Evolutionary conservation across 2,888 invertebrate genomes (phyloP).

Genomic region (Phalangium opilio): DNA sequence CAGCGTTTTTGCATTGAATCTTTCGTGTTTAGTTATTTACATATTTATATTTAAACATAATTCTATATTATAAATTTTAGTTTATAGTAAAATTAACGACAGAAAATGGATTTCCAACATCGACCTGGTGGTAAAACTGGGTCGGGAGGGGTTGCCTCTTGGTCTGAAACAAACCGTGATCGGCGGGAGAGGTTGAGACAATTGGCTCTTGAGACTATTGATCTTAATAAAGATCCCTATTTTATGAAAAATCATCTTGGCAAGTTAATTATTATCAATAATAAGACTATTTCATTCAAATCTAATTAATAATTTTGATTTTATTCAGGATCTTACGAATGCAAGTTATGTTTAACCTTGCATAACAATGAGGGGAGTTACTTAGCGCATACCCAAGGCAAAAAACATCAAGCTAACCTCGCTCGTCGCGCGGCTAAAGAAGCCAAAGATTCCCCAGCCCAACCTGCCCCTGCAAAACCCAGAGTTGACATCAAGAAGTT

Average conservation of each 20-base stretch:
- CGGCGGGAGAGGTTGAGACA: conserved; percentile 87
- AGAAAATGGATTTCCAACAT: conserved; percentile 97
- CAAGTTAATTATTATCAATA: conserved; percentile 22
- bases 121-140: conserved; percentile 98
- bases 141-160: conserved; percentile 97
- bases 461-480: conserved; percentile 81
- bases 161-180: conserved; percentile 96
- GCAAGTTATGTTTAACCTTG: conserved; percentile 91
- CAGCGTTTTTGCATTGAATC: too few relatives aligned
- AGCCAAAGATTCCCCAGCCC: conserved; percentile 88
- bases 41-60: too few relatives aligned
- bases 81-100: too few relatives aligned
- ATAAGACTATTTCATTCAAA: background rate
- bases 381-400: conserved; percentile 96
- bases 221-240: conserved; percentile 98
- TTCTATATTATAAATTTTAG: too few relatives aligned
- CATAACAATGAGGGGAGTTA: conserved; percentile 99
- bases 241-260: conserved; percentile 99
- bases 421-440: conserved; percentile 96
- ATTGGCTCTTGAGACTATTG: conserved; percentile 93
- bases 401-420: conserved; percentile 97
- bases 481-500: conserved; percentile 97
- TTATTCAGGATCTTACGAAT: conserved; percentile 74
- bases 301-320: background rate
- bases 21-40: too few relatives aligned